A percentile compares a stretch with the other conserved stretches of the same genome.
These are phyloP conservation scores for Paramisgurnus dabryanus DNA, from an alignment of 2,113 vertebrate genomes.

Conservation along the genomic window DNA sequence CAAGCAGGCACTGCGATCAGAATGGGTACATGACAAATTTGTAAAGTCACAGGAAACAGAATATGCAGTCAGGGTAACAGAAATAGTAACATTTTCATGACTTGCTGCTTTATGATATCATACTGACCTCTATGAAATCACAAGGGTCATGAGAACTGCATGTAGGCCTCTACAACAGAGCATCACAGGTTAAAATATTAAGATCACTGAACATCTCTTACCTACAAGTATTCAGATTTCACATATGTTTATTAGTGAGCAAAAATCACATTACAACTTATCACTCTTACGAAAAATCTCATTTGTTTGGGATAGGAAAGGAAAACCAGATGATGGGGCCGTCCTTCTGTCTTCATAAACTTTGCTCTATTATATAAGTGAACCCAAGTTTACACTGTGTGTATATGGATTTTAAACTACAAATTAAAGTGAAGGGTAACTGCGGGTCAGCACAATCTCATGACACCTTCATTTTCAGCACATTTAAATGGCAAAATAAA, in stretches of 20 bases:
- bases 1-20: constrained; percentile 21
- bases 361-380: constrained; percentile 50
- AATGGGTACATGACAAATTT: constrained; percentile 24
- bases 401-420: constrained; percentile 73
- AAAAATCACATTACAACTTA: constrained; percentile 2
- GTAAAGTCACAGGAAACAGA: constrained; percentile 11
- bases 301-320: constrained; percentile 68
- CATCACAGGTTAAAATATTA: constrained; percentile 47
- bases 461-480: constrained; percentile 72
- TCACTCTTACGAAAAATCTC: constrained; percentile 22
- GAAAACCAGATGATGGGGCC: constrained; percentile 70
- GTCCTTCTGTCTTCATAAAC: constrained; percentile 6
- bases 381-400: constrained; percentile 64
- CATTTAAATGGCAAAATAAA: constrained; percentile 76
- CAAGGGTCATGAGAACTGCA: constrained; percentile 34
- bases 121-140: neutral
- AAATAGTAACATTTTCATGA: neutral
- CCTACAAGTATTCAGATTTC: constrained; percentile 59
- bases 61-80: neutral
- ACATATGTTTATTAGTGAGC: constrained; percentile 51
- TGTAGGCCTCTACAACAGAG: constrained; percentile 34
- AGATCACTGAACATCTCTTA: constrained; percentile 57
- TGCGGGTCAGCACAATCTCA: constrained; percentile 75
- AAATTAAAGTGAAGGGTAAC: constrained; percentile 77
- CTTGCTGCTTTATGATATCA: neutral